A percentile compares a stretch with the other conserved stretches of the same genome.
These are phyloP conservation scores for Capreolus pygargus DNA, from an alignment of 2,113 vertebrate species.

Conservation along the genomic window DNA sequence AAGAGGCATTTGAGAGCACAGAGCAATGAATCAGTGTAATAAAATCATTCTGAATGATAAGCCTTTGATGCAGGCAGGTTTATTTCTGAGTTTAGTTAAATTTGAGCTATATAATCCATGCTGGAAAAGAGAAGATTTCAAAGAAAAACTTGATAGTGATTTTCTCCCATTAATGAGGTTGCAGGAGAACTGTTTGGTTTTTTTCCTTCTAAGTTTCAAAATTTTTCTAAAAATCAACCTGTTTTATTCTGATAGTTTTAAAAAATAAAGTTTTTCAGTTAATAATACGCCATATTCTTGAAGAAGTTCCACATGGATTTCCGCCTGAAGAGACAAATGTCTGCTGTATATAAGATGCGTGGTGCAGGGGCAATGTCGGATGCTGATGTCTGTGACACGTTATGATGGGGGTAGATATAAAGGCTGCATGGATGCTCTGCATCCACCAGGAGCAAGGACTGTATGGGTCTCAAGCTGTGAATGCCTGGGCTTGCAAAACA, in stretches of 20 bases:
- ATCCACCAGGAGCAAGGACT: neutral
- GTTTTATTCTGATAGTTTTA: neutral
- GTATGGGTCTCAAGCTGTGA: neutral
- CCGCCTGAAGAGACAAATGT: neutral
- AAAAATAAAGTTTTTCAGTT: neutral
- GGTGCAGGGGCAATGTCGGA: rapidly evolving
- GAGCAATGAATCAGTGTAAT: neutral
- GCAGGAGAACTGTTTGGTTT: neutral
- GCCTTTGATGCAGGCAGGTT: neutral
- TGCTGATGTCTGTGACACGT: neutral
- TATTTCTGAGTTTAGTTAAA: neutral
- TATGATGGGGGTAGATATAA: neutral
- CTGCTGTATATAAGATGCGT: rapidly evolving
- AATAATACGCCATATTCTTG: neutral
- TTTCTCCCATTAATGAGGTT: neutral
- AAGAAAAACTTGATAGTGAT: neutral
- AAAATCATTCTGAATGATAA: neutral
- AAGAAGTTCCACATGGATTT: neutral
- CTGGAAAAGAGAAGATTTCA: neutral
- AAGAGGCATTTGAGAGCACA: neutral
- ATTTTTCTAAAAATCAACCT: neutral
- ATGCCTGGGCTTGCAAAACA: neutral
- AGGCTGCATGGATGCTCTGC: too few relatives aligned
- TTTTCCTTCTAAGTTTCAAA: neutral
- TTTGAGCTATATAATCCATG: neutral